A percentile compares a stretch with the other conserved stretches of the same genome.
These are phyloP conservation scores for Monodelphis domestica DNA, from an alignment of 2,797 vertebrate genomes.

Conservation along the genomic window DNA sequence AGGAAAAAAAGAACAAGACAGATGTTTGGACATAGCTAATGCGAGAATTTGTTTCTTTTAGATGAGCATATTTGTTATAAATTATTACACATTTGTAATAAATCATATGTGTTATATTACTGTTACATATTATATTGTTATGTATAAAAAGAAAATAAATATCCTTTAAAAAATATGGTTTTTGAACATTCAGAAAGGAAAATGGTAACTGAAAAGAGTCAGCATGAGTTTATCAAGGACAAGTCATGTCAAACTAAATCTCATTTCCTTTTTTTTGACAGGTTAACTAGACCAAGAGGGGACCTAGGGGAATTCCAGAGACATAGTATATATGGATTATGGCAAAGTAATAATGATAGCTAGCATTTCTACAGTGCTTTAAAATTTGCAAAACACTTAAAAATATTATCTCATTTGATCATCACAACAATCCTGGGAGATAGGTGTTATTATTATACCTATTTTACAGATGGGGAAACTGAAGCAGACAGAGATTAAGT, in stretches of 20 bases:
- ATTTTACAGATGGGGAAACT: neutral
- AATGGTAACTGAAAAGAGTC: neutral
- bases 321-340: neutral
- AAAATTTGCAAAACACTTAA: neutral
- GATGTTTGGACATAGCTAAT: too few species aligned
- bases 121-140: too few species aligned
- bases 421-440: neutral
- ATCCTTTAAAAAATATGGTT: too few species aligned
- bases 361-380: neutral
- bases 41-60: too few species aligned
- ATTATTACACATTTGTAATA: too few species aligned
- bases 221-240: neutral
- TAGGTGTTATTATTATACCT: neutral
- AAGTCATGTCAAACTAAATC: neutral
- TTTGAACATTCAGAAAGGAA: neutral
- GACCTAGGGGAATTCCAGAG: neutral
- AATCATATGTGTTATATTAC: too few species aligned
- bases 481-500: neutral
- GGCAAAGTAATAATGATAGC: neutral
- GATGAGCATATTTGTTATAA: too few species aligned
- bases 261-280: neutral
- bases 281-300: neutral
- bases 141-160: too few species aligned
- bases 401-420: neutral
- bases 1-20: too few species aligned